Percentiles rank a stretch among this genome's conserved stretches.
Conservation (phyloP, 2,797 vertebrate genomes). For the Acipenser ruthenus region DNA sequence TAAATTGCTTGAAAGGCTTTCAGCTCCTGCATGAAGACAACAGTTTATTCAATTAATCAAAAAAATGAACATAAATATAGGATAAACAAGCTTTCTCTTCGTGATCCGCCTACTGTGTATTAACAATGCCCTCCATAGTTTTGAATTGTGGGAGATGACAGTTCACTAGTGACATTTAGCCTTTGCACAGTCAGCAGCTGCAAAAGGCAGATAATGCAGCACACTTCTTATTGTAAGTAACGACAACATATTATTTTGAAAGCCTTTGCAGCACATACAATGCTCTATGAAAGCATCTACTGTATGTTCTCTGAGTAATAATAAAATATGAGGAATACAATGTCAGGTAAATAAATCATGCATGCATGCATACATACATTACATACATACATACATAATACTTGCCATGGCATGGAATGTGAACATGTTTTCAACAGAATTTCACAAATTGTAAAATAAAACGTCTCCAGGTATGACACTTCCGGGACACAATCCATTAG, state of each 20-base stretch:
- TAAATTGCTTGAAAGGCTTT: conserved; percentile 1
- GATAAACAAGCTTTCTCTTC: background rate
- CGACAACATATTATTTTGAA: background rate
- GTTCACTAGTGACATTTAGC: background rate
- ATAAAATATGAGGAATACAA: too few species aligned
- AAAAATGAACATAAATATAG: background rate
- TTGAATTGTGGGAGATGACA: background rate
- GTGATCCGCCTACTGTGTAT: background rate
- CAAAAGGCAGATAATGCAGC: conserved; percentile 1
- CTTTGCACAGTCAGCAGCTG: background rate
- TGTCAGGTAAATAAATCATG: too few species aligned
- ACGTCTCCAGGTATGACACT: too few species aligned
- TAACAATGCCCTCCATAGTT: background rate
- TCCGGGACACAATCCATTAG: too few species aligned
- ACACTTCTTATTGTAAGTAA: background rate
- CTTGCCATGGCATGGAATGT: too few species aligned
- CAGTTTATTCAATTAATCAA: background rate
- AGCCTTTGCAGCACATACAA: background rate
- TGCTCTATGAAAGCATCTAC: too few species aligned
- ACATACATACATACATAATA: too few species aligned
- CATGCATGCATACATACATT: too few species aligned
- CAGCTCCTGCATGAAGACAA: background rate
- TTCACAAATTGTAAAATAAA: too few species aligned
- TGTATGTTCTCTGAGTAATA: too few species aligned
- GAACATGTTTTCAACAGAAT: too few species aligned